Percentiles rank a stretch among this genome's conserved stretches.
phyloP scores from a whole-genome alignment of 2,888 invertebrate genomes.

The Tribolium freemani region DNA sequence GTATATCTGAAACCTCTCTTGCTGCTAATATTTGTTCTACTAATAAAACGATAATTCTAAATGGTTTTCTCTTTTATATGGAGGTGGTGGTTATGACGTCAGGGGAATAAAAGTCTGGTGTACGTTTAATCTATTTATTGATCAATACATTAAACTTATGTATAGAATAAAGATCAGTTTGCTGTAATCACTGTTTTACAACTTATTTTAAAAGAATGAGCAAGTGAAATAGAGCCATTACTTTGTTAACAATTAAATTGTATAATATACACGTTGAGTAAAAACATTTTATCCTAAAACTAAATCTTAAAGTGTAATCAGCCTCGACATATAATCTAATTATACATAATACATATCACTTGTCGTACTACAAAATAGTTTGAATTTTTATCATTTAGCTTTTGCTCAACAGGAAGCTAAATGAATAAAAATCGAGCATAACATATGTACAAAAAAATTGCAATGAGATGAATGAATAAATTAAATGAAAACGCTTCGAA shows the following conservation, averaged over 20 bases:
- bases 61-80: too few species aligned
- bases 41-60: too few species aligned
- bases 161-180: conserved; percentile 38
- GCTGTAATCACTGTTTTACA: conserved; percentile 26
- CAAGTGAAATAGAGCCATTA: conserved; percentile 54
- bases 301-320: conserved; percentile 57
- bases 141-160: conserved; percentile 40
- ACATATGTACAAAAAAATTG: conserved; percentile 33
- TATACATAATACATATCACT: conserved; percentile 53
- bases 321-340: conserved; percentile 58
- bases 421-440: neutral
- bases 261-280: conserved; percentile 51
- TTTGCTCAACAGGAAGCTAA: neutral
- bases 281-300: conserved; percentile 52
- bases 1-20: too few species aligned
- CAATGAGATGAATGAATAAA: conserved; percentile 35
- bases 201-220: conserved; percentile 47
- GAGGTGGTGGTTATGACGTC: neutral
- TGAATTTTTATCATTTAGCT: neutral
- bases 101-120: neutral
- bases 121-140: conserved; percentile 36
- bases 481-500: neutral
- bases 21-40: too few species aligned
- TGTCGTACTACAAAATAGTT: conserved; percentile 35
- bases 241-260: conserved; percentile 45